Conservation (phyloP, 2,888 invertebrate genomes). For the Folsomia candida region DNA sequence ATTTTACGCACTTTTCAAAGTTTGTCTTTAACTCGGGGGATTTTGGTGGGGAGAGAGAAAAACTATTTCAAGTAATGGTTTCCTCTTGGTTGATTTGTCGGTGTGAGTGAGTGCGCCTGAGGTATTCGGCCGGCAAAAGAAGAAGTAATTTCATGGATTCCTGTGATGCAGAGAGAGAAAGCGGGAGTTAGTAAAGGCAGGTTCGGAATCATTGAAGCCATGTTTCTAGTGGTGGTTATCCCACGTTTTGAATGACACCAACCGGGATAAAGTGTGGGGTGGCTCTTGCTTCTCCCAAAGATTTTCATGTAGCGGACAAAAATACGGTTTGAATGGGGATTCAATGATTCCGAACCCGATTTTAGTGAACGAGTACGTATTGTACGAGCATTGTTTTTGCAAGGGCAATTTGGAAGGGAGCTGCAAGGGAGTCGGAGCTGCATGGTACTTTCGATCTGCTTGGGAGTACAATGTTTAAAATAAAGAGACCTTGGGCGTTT, state of each 20-base stretch:
- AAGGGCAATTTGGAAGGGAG: conserved; percentile 2
- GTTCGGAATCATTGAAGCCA: no score
- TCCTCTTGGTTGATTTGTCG: not conserved
- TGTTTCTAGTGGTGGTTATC: no score
- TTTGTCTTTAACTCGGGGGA: no score
- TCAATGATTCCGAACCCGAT: not conserved
- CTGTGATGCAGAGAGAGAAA: not conserved
- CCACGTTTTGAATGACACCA: no score
- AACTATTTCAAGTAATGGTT: not conserved
- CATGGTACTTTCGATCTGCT: no score
- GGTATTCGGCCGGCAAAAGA: not conserved
- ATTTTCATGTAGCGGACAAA: no score
- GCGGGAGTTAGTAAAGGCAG: no score
- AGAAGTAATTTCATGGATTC: conserved; percentile 5
- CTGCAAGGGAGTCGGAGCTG: not conserved
- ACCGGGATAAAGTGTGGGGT: no score
- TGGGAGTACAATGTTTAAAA: not conserved
- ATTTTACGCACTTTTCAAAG: no score
- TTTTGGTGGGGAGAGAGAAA: no score
- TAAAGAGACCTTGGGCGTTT: conserved; percentile 5
- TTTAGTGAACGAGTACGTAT: not conserved
- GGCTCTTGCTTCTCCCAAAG: no score
- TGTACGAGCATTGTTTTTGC: not conserved
- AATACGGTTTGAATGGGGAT: no score
- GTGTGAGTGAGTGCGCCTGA: not conserved